Conservation (phyloP, 1,140 invertebrate genomes). For the Zaprionus lachaisei region DNA sequence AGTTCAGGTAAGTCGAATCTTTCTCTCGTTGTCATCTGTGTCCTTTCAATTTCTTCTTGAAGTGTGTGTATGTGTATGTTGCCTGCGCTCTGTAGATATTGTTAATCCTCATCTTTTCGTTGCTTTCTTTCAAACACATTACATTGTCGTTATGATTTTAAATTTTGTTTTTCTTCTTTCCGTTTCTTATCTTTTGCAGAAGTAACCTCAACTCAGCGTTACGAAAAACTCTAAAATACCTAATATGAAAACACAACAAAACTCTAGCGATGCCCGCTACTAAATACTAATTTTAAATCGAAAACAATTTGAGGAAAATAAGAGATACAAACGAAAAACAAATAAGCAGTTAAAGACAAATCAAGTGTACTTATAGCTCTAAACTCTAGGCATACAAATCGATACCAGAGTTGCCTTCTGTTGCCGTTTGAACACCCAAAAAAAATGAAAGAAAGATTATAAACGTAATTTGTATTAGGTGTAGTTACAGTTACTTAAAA, state of each 20-base stretch:
- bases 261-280: slow-evolving; percentile 64
- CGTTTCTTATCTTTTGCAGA: slow-evolving; percentile 89
- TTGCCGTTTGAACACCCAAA: slow-evolving; percentile 29
- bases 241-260: slow-evolving; percentile 33
- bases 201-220: slow-evolving; percentile 94
- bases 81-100: slow-evolving; percentile 64
- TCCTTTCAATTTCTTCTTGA: slow-evolving; percentile 16
- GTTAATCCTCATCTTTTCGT: slow-evolving; percentile 51
- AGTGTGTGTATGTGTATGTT: slow-evolving; percentile 53
- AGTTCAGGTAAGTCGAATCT: slow-evolving; percentile 89
- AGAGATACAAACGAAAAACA: slow-evolving; percentile 24
- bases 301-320: slow-evolving; percentile 31
- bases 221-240: slow-evolving; percentile 92
- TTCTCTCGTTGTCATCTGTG: slow-evolving; percentile 12
- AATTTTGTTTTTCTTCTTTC: slow-evolving; percentile 71
- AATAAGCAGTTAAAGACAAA: slow-evolving; percentile 51
- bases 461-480: slow-evolving; percentile 60
- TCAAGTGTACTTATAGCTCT: slow-evolving; percentile 73
- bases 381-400: slow-evolving; percentile 31
- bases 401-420: slow-evolving; percentile 46
- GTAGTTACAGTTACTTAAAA: slow-evolving; percentile 63
- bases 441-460: slow-evolving; percentile 8
- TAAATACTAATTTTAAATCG: slow-evolving; percentile 31
- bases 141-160: slow-evolving; percentile 68
- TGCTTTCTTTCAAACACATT: slow-evolving; percentile 45